Evolutionary conservation across 1,140 invertebrate genomes (phyloP), one percentile per base, ranked within the genome.

Genomic region (Brachionus angularis): DNA sequence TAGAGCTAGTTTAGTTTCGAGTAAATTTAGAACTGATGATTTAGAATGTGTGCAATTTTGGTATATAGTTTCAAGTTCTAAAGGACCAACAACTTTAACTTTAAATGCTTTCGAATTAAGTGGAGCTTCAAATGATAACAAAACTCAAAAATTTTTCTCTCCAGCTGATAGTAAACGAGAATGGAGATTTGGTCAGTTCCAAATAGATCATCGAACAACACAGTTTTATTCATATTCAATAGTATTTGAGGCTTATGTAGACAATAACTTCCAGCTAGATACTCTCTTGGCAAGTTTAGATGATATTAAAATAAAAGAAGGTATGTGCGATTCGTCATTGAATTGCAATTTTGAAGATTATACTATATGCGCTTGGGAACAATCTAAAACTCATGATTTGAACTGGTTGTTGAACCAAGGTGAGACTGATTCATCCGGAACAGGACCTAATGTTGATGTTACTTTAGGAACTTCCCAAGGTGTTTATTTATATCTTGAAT

Each of bases 401-500:
- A 74, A 58, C 62, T 74, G n/a, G 75, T 72, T 73, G 14, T 29
- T 70, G n/a, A 42, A 70, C 10, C 23, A 47, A 46, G 75, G 75
- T 18, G 58, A 67, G 23, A 77, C 76, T 10, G 14, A 27, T 23
- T 73, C 75, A 1, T 8, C 1, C 5, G 53, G 62, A n/a, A 78
- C 76, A 33, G 77, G 77, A 5, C 76, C 77, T 23, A 70, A 55
- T n/a, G 73, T 72, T 33, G 70, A 71, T 23, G 33, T 25, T 23
- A 71, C 70, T 14, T n/a, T 39, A n/a, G 46, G 46, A 21, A 50
- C 70, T 29, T 50, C 27, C 44, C 47, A 78, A 88, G 89, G 89
- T 25, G 84, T 87, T 76, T 91, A 89, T 77, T 85, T 90, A 78
- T 90, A 88, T 76, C 87, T 89, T 46, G 89, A 90, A 74, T 86